Evolutionary conservation across 2,797 vertebrate genomes (phyloP).

Genomic region (Rhinoraja longicauda): DNA sequence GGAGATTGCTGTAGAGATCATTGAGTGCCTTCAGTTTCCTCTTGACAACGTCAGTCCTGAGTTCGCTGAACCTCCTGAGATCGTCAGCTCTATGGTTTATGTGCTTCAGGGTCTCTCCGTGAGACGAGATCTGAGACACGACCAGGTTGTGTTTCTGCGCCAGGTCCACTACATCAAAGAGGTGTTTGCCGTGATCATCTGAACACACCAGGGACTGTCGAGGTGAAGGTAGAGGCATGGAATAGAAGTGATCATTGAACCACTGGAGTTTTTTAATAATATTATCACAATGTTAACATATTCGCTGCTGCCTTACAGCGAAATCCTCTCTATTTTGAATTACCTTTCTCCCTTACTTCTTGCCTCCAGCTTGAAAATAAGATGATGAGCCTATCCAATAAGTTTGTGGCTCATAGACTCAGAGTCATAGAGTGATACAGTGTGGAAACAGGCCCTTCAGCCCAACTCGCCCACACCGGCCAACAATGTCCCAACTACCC

Average conservation of each 20-base stretch:
- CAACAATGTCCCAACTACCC: too few relatives aligned
- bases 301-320: too few relatives aligned
- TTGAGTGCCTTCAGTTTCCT: constrained; percentile 64
- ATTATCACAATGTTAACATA: not conserved
- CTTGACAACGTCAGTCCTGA: constrained; percentile 54
- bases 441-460: too few relatives aligned
- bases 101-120: constrained; percentile 58
- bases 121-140: constrained; percentile 68
- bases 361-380: not conserved
- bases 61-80: constrained; percentile 50
- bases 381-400: too few relatives aligned
- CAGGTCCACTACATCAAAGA: constrained; percentile 67
- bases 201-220: constrained; percentile 61
- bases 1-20: constrained; percentile 63
- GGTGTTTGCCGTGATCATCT: constrained; percentile 66
- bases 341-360: not conserved
- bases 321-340: not conserved
- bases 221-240: not conserved
- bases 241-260: not conserved
- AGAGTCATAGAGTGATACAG: too few relatives aligned
- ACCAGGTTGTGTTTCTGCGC: constrained; percentile 77
- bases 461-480: too few relatives aligned
- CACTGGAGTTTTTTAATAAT: not conserved
- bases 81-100: constrained; percentile 56
- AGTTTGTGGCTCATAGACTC: too few relatives aligned